phyloP scores from a whole-genome alignment of 2,113 vertebrate species.

The Gavia stellata region DNA sequence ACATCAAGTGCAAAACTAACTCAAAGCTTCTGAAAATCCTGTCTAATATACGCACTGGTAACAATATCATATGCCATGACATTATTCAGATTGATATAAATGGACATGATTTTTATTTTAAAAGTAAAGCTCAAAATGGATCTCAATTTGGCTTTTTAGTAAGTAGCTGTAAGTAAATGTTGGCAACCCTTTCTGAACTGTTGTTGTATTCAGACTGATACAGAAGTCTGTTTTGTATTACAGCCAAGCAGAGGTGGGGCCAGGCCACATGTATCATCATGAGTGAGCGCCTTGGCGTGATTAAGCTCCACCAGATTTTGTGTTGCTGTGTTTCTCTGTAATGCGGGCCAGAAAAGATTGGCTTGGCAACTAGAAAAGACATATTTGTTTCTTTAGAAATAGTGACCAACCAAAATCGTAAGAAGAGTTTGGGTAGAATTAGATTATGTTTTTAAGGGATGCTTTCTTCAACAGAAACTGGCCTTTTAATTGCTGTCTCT shows the following conservation, averaged over 20 bases:
- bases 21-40: neutral
- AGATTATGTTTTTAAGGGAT: neutral
- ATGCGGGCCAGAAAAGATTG: neutral
- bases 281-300: neutral
- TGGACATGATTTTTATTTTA: neutral
- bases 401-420: neutral
- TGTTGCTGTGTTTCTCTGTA: neutral
- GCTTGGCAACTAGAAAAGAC: neutral
- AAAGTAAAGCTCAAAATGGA: neutral
- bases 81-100: neutral
- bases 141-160: neutral
- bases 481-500: neutral
- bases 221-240: neutral
- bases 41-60: neutral
- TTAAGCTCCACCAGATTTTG: neutral
- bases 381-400: neutral
- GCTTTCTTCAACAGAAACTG: neutral
- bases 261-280: fast-evolving
- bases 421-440: neutral
- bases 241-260: neutral
- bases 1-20: neutral
- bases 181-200: neutral
- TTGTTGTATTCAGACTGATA: neutral
- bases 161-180: neutral
- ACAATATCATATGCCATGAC: fast-evolving